phyloP scores from a whole-genome alignment of 2,797 vertebrate genomes.

The Pterois miles region DNA sequence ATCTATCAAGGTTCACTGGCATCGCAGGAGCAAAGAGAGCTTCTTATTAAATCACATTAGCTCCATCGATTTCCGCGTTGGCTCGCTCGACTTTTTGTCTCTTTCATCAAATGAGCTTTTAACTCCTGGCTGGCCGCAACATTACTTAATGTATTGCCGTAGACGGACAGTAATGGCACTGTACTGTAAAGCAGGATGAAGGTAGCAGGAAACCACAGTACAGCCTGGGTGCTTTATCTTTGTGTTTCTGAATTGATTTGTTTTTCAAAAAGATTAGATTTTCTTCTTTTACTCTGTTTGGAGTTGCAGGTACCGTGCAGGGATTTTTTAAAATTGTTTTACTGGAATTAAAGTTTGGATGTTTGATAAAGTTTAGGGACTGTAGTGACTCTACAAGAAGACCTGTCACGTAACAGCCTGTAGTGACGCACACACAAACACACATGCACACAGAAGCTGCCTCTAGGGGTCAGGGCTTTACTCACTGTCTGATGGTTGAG shows the following conservation, averaged over 20 bases:
- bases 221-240: neutral
- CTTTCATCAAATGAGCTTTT: conserved; percentile 79
- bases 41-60: conserved; percentile 84
- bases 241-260: neutral
- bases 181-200: conserved; percentile 6
- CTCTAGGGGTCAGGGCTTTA: conserved; percentile 15
- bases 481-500: conserved; percentile 23
- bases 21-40: conserved; percentile 68
- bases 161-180: conserved; percentile 39
- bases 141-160: conserved; percentile 61
- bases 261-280: neutral
- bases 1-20: conserved; percentile 74
- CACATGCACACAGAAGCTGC: neutral
- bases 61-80: conserved; percentile 77
- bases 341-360: neutral
- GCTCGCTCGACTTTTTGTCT: conserved; percentile 76
- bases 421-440: neutral
- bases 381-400: neutral
- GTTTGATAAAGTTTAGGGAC: conserved; percentile 4
- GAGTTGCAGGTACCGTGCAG: neutral
- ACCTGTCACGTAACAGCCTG: neutral
- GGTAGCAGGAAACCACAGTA: neutral
- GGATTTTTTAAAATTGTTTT: neutral
- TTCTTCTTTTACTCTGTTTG: neutral
- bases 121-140: conserved; percentile 70